Evolutionary conservation across 1,140 invertebrate species (phyloP).

Genomic region (Hypothenemus hampei): DNA sequence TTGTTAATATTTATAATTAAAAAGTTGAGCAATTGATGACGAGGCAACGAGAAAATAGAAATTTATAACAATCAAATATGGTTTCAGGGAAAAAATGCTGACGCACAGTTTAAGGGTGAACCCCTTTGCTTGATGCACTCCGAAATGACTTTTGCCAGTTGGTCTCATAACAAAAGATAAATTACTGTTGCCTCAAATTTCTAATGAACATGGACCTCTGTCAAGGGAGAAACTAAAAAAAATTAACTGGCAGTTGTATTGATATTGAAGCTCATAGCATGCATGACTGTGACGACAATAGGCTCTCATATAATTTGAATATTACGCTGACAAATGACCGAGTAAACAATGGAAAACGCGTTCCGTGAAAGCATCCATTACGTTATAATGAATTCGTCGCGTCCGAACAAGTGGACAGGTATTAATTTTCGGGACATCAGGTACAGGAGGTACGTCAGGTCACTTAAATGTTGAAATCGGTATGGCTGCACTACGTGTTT

Average conservation of each 20-base stretch:
- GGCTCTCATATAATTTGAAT: too few relatives aligned
- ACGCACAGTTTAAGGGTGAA: slow-evolving; percentile 3
- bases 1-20: too few relatives aligned
- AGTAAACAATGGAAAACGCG: slow-evolving; percentile 6
- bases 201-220: too few relatives aligned
- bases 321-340: slow-evolving; percentile 14
- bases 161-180: slow-evolving; percentile 21
- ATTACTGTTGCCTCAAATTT: slow-evolving; percentile 11
- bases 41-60: too few relatives aligned
- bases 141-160: slow-evolving; percentile 22
- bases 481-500: slow-evolving; percentile 20
- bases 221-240: too few relatives aligned
- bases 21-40: too few relatives aligned
- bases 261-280: too few relatives aligned
- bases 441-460: slow-evolving; percentile 16
- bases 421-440: slow-evolving; percentile 22
- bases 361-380: slow-evolving; percentile 20
- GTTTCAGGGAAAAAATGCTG: slow-evolving; percentile 17
- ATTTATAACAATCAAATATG: too few relatives aligned
- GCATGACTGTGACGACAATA: too few relatives aligned
- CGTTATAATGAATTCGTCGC: slow-evolving; percentile 22
- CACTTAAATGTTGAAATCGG: slow-evolving; percentile 20
- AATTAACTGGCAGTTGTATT: too few relatives aligned
- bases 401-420: slow-evolving; percentile 17
- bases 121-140: slow-evolving; percentile 5